Base-by-base conservation (phyloP, 1,140 invertebrate genomes). In the Brachionus rotundiformis region DNA sequence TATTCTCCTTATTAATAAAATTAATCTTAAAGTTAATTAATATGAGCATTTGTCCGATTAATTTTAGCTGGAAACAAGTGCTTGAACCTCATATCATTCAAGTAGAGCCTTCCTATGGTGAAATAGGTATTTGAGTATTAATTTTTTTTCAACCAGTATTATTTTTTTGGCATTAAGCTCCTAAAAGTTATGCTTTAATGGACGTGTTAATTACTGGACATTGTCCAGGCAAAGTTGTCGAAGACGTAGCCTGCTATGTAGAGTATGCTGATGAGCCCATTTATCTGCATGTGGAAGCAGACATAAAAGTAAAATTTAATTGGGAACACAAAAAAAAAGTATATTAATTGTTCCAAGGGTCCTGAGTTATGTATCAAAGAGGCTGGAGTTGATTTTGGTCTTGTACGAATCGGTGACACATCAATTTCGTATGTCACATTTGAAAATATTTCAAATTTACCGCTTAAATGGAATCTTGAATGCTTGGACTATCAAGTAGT, bases 51-150 rank as follows among this genome's bases (percentile, higher is more conserved):
- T 86, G 85, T 5, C 84, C 85, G 2, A 83, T 87, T 36, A 85
- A 84, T n/a, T 88, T 88, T 84, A 84, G 85, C 63, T 88, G 87
- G 87, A 84, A 87, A 49, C 83, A 85, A 77, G 23, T 75, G 1
- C 82, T 83, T 44, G 84, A 85, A 2, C 83, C 82, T 31, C 83
- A 85, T 39, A 85, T 88, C 19, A 41, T 88, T 19, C 85, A 87
- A 82, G 85, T 88, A 25, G 87, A 87, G 49, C 87, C 87, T 76
- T 84, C 86, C n/a, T 84, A 85, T 84, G 87, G 87, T 68, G 87
- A 87, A 84, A 83, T 88, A 27, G 86, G 87, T 88, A 84, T 82
- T 73, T 76, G 39, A 11, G 11, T 7, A n/a, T n/a, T 61, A 16
- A 16, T 49, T 29, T 25, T 31, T 33, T 27, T n/a, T n/a, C n/a